These are phyloP conservation scores for Tolmerus cingulatus DNA, from an alignment of 2,888 invertebrate species.

Conservation along the genomic window DNA sequence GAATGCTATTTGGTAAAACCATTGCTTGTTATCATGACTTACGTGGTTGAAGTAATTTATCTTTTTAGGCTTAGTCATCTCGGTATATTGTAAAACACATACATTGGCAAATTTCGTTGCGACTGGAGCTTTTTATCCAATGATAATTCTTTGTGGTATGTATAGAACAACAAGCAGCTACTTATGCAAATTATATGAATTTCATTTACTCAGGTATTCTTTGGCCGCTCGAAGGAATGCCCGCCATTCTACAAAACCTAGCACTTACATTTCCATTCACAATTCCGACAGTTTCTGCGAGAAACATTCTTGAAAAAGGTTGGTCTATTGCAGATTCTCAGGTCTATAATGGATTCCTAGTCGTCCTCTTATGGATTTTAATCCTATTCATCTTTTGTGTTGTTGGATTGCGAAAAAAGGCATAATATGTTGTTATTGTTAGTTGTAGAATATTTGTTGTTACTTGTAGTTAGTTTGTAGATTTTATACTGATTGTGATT, in stretches of 20 bases:
- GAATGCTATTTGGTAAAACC: slow-evolving; percentile 77
- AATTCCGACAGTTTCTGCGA: slow-evolving; percentile 76
- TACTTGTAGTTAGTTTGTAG: neutral
- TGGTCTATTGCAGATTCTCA: slow-evolving; percentile 72
- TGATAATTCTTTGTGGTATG: slow-evolving; percentile 84
- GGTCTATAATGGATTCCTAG: slow-evolving; percentile 78
- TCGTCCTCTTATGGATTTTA: slow-evolving; percentile 72
- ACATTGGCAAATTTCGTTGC: slow-evolving; percentile 84
- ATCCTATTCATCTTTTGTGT: slow-evolving; percentile 69
- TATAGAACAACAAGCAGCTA: neutral
- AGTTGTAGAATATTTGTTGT: neutral
- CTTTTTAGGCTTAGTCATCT: slow-evolving; percentile 77
- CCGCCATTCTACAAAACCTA: slow-evolving; percentile 67
- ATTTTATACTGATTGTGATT: neutral
- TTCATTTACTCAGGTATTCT: slow-evolving; percentile 65
- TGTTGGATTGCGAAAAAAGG: slow-evolving; percentile 64
- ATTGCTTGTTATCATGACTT: neutral
- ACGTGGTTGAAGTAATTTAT: neutral
- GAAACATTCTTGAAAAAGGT: slow-evolving; percentile 80
- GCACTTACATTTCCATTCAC: slow-evolving; percentile 81
- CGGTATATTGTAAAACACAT: slow-evolving; percentile 79
- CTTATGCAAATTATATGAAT: neutral
- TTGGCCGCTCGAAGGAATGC: slow-evolving; percentile 78
- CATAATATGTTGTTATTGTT: slow-evolving; percentile 55
- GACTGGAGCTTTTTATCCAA: slow-evolving; percentile 89